Evolutionary conservation across 2,797 vertebrate genomes (phyloP).

Genomic region (Enteromius unitaeniatus): DNA sequence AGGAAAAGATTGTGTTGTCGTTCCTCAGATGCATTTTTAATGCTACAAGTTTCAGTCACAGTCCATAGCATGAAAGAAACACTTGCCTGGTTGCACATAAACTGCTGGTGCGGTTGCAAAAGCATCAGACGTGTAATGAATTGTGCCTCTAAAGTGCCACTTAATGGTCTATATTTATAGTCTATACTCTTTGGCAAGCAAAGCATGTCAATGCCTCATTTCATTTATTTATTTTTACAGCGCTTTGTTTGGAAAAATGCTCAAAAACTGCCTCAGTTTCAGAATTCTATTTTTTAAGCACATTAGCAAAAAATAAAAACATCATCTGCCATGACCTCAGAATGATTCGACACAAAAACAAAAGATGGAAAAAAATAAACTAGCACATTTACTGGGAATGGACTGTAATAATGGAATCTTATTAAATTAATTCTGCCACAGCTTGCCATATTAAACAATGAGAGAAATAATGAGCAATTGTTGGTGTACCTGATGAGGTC

Average conservation of each 20-base stretch:
- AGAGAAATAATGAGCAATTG: background rate
- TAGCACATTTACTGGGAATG: background rate
- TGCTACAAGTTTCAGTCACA: slow-evolving; percentile 47
- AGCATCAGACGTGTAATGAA: slow-evolving; percentile 13
- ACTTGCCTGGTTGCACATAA: slow-evolving; percentile 12
- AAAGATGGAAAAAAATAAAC: background rate
- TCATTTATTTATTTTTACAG: background rate
- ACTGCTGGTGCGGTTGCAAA: slow-evolving; percentile 21
- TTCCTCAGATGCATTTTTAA: slow-evolving; percentile 64
- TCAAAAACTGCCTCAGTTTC: background rate
- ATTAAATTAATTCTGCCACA: background rate
- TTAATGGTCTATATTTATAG: slow-evolving; percentile 41
- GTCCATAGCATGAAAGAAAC: slow-evolving; percentile 34
- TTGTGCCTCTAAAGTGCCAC: slow-evolving; percentile 3
- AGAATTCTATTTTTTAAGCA: background rate
- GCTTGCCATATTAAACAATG: background rate
- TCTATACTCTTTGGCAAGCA: background rate
- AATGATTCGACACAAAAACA: background rate
- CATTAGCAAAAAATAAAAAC: background rate
- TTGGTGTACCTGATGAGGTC: background rate
- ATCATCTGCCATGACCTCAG: background rate
- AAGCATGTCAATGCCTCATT: background rate
- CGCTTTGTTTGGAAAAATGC: background rate
- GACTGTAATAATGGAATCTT: background rate
- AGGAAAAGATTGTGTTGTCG: slow-evolving; percentile 53